A percentile compares a stretch with the other conserved stretches of the same genome.
phyloP scores from a whole-genome alignment of 2,797 vertebrate genomes.

The Uromys caudimaculatus region DNA sequence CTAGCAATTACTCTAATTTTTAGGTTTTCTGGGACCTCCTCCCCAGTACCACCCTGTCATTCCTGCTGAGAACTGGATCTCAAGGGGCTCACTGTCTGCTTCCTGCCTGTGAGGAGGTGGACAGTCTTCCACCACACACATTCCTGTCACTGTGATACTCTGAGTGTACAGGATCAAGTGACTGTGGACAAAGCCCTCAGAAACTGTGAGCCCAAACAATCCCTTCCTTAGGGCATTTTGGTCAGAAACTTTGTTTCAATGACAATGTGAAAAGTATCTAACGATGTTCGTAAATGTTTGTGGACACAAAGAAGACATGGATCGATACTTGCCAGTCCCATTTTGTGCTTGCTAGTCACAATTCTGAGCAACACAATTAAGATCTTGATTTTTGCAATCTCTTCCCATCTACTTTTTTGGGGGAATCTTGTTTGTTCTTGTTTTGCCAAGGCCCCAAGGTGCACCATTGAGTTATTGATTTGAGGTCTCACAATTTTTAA shows the following conservation, averaged over 20 bases:
- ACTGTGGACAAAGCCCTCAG: neutral
- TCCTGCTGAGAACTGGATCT: neutral
- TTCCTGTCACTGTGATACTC: too few relatives aligned
- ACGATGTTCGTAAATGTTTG: neutral
- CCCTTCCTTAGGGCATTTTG: neutral
- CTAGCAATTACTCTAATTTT: too few relatives aligned
- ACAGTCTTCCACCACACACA: neutral
- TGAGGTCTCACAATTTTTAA: neutral
- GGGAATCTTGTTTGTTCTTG: neutral
- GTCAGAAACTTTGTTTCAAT: neutral
- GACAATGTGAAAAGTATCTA: neutral
- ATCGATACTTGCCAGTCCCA: neutral
- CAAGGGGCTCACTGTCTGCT: neutral
- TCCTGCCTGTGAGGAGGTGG: neutral
- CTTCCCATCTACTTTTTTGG: neutral
- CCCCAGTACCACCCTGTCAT: fast-evolving
- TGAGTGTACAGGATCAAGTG: neutral
- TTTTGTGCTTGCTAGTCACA: neutral
- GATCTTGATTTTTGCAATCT: neutral
- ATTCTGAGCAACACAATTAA: neutral
- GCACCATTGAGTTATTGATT: neutral
- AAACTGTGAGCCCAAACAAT: neutral
- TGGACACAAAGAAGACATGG: neutral
- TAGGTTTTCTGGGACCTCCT: neutral
- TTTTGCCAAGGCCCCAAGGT: neutral